Base-by-base conservation (phyloP, 2,888 invertebrate species). In the Dusona sp. region DNA sequence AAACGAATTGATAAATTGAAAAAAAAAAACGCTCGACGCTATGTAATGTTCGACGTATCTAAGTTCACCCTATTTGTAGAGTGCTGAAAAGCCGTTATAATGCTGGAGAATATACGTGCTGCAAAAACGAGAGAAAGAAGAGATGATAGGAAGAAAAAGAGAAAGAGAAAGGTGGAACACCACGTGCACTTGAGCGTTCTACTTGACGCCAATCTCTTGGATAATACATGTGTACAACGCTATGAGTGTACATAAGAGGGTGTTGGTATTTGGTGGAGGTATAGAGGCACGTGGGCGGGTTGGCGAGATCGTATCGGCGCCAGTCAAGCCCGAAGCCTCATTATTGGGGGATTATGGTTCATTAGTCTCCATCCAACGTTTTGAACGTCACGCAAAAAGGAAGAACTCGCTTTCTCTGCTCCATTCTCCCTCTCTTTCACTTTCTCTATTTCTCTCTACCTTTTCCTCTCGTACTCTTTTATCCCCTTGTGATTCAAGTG, bases 291-390 rank as follows among this genome's bases (percentile, higher is more conserved):
- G 64, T 29, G 51, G 57, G 77, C n/a, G 16, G 57, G 80, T 70
- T 77, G 48, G 72, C 68, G 80, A 83, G 90, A 89, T 91, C 89
- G 90, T 90, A 92, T 92, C 91, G 90, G 89, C 89, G 89, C 89
- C 91, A 90, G 89, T 88, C 90, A 89, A 92, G 91, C 90, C 81
- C 88, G 90, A 90, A 90, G 91, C 91, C 91, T 93, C 93, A 91
- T 93, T 93, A 92, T 91, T 90, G 92, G 89, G 89, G 93, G 92
- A 93, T 93, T 93, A 93, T 92, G 90, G 91, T 92, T 93, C 92
- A 93, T 93, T 93, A 93, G 92, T 91, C 90, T 89, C 89, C 89
- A 91, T 91, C 90, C 89, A 91, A 88, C 89, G 89, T 89, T 90
- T 90, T 88, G 89, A 91, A 90, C 91, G 90, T 90, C 90, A 89